Base-by-base conservation (phyloP, 2,113 vertebrate species). In the Nothocercus julius region DNA sequence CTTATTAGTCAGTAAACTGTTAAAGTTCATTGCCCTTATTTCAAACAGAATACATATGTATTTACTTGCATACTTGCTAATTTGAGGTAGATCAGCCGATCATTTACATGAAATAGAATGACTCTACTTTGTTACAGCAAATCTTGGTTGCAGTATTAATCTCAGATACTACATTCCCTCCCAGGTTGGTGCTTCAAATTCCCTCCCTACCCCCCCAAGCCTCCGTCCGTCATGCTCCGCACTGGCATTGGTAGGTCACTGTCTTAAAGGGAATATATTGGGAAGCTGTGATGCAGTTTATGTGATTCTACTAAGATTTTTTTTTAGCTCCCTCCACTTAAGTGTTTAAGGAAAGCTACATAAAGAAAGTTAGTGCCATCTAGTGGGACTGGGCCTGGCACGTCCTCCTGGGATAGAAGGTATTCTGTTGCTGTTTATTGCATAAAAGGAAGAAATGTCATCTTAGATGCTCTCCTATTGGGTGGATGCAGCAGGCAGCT, bases 381-480 rank as follows among this genome's bases (percentile, higher is more conserved):
- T 98, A 97, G 97, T 97, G 98, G 97, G 95, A 82, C 74, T 18
- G 36, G 64, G 80, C 38, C 25, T 66, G 88, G 90, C 89, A 79
- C 69, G 68, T 96, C 80, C 77, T 92, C 76, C 40, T 92, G 95
- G 94, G 73, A 93, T 94, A 54, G 88, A 95, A 96, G 92, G 90
- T 96, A 54, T 92, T 91, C 83, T 96, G 25, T 67, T 72, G 93
- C 88, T 95, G 40, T 94, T 97, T 84, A 49, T 94, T 93, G 96
- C 95, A 87, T 97, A 96, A 97, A 97, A 97, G 97, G 97, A 97
- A 97, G 94, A 97, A 97, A 84, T 97, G 95, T 92, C 91, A 85
- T 91, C 93, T 97, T 85, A 66, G 87, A 85, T 87, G 94, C 92
- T 94, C 93, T 96, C 62, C 81, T 83, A 90, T 85, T 96, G 94